A percentile compares a stretch with the other conserved stretches of the same genome.
These are phyloP conservation scores for Melikaiella ostensackeni DNA, from an alignment of 2,888 invertebrate species.

Conservation along the genomic window DNA sequence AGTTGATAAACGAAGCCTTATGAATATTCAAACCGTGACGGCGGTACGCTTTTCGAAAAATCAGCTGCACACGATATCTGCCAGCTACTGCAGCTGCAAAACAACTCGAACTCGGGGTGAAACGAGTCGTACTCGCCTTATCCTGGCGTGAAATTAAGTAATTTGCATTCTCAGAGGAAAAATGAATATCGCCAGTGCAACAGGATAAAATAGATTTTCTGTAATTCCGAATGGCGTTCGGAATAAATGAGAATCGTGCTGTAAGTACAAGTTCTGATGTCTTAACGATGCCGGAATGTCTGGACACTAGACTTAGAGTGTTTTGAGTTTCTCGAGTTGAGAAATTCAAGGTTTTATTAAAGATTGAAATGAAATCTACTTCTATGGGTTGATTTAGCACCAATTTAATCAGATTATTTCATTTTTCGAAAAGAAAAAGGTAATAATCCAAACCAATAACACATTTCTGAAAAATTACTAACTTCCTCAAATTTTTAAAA, in stretches of 20 bases:
- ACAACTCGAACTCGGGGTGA: not conserved
- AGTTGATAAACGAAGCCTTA: not conserved
- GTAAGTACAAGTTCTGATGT: conserved; percentile 21
- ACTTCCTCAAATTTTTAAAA: too few species aligned
- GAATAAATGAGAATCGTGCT: conserved; percentile 34
- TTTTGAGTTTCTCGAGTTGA: not conserved
- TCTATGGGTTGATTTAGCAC: too few species aligned
- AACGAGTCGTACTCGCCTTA: conserved; percentile 13
- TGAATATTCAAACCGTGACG: conserved; percentile 24
- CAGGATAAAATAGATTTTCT: conserved; percentile 25
- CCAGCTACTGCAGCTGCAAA: not conserved
- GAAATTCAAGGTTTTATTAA: not conserved
- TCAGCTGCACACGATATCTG: conserved; percentile 15
- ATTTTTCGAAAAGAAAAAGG: too few species aligned
- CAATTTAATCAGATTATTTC: too few species aligned
- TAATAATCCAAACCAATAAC: too few species aligned
- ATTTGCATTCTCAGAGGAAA: conserved; percentile 16
- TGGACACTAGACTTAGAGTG: not conserved
- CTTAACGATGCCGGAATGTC: conserved; percentile 3
- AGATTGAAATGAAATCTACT: too few species aligned
- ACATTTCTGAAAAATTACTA: too few species aligned
- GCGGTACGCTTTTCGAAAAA: conserved; percentile 21
- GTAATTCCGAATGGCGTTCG: conserved; percentile 26
- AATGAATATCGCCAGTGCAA: conserved; percentile 4
- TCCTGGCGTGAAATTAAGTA: conserved; percentile 25